Evolutionary conservation across 1,140 invertebrate genomes (phyloP).

Genomic region (Medauroidea extradentata): DNA sequence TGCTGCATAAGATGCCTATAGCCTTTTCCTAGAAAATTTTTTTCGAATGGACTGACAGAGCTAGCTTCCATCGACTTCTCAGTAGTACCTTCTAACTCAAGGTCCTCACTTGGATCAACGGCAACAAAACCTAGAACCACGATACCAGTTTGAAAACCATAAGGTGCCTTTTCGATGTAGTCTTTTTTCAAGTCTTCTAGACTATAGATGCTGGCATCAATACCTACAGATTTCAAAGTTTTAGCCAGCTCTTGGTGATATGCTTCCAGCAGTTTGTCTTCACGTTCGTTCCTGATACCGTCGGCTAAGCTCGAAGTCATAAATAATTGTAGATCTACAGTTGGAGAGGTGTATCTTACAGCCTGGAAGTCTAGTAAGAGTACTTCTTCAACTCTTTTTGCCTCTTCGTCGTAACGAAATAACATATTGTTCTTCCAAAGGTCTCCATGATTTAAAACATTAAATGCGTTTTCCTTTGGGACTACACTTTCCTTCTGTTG

Average conservation of each 20-base stretch:
- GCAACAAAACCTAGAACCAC: slow-evolving; percentile 32
- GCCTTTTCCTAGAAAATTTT: no score
- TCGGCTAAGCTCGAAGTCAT: slow-evolving; percentile 48
- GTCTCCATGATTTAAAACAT: slow-evolving; percentile 48
- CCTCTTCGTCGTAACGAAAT: slow-evolving; percentile 34
- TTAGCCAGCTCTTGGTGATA: slow-evolving; percentile 35
- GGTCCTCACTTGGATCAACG: slow-evolving; percentile 20
- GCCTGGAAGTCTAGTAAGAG: slow-evolving; percentile 42
- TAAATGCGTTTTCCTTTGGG: background rate
- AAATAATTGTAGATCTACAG: slow-evolving; percentile 54
- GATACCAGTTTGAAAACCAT: slow-evolving; percentile 33
- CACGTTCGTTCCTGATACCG: slow-evolving; percentile 36
- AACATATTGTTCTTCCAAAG: slow-evolving; percentile 54
- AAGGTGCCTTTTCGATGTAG: slow-evolving; percentile 29
- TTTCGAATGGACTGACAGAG: no score
- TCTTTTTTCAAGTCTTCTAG: slow-evolving; percentile 35
- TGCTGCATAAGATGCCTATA: no score
- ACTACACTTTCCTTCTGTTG: background rate
- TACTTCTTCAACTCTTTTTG: slow-evolving; percentile 20
- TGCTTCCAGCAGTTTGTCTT: slow-evolving; percentile 40
- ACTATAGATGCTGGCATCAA: slow-evolving; percentile 40
- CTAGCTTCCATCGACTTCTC: background rate
- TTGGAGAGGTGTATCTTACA: slow-evolving; percentile 44
- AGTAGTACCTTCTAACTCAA: slow-evolving; percentile 26
- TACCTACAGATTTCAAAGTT: slow-evolving; percentile 40